Percentiles rank a stretch among this genome's conserved stretches.
These are phyloP conservation scores for Nomia melanderi DNA, from an alignment of 1,140 invertebrate genomes.

Conservation along the genomic window DNA sequence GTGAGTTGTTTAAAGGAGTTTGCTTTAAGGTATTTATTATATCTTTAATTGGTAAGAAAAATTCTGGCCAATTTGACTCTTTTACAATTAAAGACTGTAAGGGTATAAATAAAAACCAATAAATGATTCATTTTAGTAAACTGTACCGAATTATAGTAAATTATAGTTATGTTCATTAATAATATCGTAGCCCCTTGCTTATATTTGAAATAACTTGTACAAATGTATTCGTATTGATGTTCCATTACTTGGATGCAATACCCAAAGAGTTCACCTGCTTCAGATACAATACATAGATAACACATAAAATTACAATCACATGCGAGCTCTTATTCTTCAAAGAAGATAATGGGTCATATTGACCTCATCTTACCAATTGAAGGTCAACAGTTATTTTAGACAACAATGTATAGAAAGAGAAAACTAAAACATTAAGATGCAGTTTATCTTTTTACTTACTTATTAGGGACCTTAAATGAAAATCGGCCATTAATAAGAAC, in stretches of 20 bases:
- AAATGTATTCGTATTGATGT: no score
- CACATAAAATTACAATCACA: no score
- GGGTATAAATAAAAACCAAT: neutral
- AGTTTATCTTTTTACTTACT: slow-evolving; percentile 11
- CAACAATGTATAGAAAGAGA: neutral
- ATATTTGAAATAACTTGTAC: no score
- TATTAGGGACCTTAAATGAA: slow-evolving; percentile 30
- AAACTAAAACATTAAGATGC: neutral
- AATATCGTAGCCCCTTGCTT: no score
- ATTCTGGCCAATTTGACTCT: neutral
- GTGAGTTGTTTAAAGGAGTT: neutral
- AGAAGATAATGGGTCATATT: neutral
- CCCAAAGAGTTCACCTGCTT: no score
- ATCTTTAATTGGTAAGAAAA: neutral
- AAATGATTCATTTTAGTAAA: neutral
- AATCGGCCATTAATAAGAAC: slow-evolving; percentile 69
- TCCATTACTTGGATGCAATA: no score
- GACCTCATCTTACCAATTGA: neutral
- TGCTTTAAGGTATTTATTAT: neutral
- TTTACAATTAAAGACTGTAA: no score
- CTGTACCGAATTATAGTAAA: no score
- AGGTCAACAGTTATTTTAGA: neutral
- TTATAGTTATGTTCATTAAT: no score
- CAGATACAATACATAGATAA: no score
- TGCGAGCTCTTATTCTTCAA: no score